Percentiles rank a stretch among this genome's conserved stretches.
Conservation (phyloP, 2,113 vertebrate genomes). For the Petaurus breviceps region DNA sequence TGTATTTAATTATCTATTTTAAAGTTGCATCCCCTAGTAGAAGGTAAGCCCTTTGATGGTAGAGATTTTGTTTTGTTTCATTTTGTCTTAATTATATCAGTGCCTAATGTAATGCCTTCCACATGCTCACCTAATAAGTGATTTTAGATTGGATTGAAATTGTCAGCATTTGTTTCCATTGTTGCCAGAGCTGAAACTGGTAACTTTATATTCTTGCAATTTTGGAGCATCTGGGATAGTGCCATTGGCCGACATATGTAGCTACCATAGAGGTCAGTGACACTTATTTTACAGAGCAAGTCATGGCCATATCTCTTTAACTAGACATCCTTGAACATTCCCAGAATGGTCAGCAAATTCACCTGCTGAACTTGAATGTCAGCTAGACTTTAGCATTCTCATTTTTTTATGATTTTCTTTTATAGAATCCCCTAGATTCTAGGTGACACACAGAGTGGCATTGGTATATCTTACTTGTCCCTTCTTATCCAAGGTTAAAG, state of each 20-base stretch:
- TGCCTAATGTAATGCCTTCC: background rate
- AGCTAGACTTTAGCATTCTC: background rate
- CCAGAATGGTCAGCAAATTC: background rate
- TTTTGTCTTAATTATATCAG: background rate
- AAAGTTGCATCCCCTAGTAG: background rate
- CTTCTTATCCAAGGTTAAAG: slow-evolving; percentile 27
- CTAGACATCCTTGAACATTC: background rate
- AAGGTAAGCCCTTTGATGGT: background rate
- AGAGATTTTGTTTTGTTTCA: background rate
- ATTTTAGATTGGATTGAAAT: background rate
- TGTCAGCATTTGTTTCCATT: background rate
- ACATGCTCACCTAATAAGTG: background rate
- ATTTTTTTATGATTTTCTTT: background rate
- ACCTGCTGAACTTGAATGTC: background rate
- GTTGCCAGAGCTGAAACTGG: background rate
- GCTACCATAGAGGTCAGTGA: background rate
- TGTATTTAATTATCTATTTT: background rate
- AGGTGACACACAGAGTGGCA: background rate
- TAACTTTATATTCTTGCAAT: background rate
- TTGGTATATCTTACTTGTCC: background rate
- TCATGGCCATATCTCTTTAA: background rate
- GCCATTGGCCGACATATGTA: background rate
- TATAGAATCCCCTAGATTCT: slow-evolving; percentile 8
- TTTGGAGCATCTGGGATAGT: background rate
- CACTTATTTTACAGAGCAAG: background rate